Evolutionary conservation across 2,888 invertebrate species (phyloP).

Genomic region (Serrognathus titanus): DNA sequence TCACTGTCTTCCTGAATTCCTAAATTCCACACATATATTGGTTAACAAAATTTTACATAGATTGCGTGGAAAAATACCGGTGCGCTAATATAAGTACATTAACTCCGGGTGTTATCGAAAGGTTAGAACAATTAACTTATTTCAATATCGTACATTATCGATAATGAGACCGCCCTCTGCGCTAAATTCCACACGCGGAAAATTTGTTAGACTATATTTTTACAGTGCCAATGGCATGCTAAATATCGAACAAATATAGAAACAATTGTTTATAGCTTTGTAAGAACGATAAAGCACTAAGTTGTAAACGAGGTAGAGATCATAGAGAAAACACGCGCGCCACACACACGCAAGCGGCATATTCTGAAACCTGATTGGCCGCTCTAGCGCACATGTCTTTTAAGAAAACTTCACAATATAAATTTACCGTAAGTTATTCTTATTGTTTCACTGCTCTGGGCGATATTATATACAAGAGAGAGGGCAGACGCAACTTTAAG

Average conservation of each 20-base stretch:
- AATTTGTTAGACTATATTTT: too few species aligned
- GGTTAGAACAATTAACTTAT: too few species aligned
- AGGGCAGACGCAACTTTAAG: slow-evolving; percentile 14
- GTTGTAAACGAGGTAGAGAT: slow-evolving; percentile 11
- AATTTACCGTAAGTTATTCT: slow-evolving; percentile 19
- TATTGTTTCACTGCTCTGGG: slow-evolving; percentile 11
- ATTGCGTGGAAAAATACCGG: too few species aligned
- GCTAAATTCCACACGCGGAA: too few species aligned
- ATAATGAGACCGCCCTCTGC: too few species aligned
- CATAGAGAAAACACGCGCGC: slow-evolving; percentile 19
- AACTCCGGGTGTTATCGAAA: too few species aligned
- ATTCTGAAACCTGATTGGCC: slow-evolving; percentile 27
- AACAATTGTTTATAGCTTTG: slow-evolving; percentile 14
- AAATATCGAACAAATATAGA: background rate
- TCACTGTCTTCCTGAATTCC: slow-evolving; percentile 15
- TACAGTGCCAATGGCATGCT: too few species aligned
- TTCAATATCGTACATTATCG: too few species aligned
- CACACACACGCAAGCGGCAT: slow-evolving; percentile 28
- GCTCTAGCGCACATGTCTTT: slow-evolving; percentile 26
- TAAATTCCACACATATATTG: slow-evolving; percentile 7
- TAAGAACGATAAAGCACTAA: slow-evolving; percentile 17
- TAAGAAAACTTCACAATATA: slow-evolving; percentile 22
- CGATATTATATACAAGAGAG: slow-evolving; percentile 1
- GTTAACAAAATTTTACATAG: slow-evolving; percentile 14
- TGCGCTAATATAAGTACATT: too few species aligned